Evolutionary conservation across 1,140 invertebrate genomes (phyloP), one percentile per base, ranked within the genome.

Genomic region (Caenorhabditis briggsae): DNA sequence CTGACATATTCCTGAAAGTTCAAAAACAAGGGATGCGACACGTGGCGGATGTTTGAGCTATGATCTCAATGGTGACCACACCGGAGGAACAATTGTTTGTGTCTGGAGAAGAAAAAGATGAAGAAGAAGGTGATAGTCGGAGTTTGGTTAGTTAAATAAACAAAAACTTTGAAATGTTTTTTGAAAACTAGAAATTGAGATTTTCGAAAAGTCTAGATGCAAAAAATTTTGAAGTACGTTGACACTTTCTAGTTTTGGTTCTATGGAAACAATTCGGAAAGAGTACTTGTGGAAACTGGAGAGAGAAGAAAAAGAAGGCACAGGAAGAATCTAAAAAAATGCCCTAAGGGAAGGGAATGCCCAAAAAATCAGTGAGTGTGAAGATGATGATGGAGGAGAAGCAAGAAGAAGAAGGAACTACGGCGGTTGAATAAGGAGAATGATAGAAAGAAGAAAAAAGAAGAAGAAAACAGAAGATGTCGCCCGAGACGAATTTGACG

Each of bases 401-500:
- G 14, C 23, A 61, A 58, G 23, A 14, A 56, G 56, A 56, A 55
- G 23, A 16, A 53, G 56, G 33, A 41, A 82, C 50, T 23, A 56
- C 50, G 50, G 50, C 56, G 23, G 50, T 33, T 82, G 82, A 58
- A 82, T 33, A 82, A 82, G 20, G 55, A 53, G 18, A 43, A 53
- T 55, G 82, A 58, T 56, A 14, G 14, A 56, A 56, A 58, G 33
- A 16, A 56, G 41, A 43, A 82, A 58, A n/a, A 14, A 58, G 41
- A 82, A 53, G 23, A 25, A 82, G 25, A 82, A 78, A 50, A 33
- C 2, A 78, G 70, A 50, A 78, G 70, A 78, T 78, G 70, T 78
- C 70, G 70, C 70, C 43, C 46, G 46, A 33, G 33, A 33, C 33
- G 33, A 50, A 50, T 78, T 50, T 78, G 70, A 78, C 46, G 70